A percentile compares a stretch with the other conserved stretches of the same genome.
These are phyloP conservation scores for Sebastes minor DNA, from an alignment of 2,797 vertebrate species.

Conservation along the genomic window DNA sequence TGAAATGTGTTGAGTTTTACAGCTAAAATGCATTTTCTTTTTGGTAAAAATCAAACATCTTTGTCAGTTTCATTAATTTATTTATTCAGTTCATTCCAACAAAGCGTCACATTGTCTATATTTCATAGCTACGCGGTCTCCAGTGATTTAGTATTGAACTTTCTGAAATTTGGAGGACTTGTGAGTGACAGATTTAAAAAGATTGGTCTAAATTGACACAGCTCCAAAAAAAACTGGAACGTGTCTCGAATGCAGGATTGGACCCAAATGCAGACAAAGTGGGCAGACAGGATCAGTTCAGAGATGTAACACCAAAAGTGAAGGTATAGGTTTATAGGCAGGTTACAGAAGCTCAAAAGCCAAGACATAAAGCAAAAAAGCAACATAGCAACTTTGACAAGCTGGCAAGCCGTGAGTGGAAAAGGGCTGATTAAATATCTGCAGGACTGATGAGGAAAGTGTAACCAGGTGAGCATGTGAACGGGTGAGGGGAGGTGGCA, in stretches of 20 bases:
- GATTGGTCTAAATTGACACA: neutral
- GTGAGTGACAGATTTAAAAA: neutral
- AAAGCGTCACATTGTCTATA: neutral
- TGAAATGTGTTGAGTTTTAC: neutral
- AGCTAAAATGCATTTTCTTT: neutral
- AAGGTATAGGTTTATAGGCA: neutral
- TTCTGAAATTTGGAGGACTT: neutral
- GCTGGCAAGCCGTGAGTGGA: neutral
- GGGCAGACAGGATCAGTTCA: neutral
- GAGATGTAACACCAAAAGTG: neutral
- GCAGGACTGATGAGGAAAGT: neutral
- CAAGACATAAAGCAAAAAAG: neutral
- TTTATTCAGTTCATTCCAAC: too few species aligned
- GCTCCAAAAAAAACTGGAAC: neutral
- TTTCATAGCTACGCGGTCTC: neutral
- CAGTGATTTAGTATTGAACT: neutral
- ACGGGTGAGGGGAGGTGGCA: neutral
- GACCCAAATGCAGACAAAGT: neutral
- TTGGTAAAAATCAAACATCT: neutral
- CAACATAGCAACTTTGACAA: neutral
- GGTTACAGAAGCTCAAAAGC: neutral
- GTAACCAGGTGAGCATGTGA: neutral
- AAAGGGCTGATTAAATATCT: neutral
- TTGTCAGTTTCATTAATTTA: too few species aligned
- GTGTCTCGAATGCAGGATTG: neutral